Conservation (phyloP, 2,888 invertebrate species). For the Orchesella flavescens region DNA sequence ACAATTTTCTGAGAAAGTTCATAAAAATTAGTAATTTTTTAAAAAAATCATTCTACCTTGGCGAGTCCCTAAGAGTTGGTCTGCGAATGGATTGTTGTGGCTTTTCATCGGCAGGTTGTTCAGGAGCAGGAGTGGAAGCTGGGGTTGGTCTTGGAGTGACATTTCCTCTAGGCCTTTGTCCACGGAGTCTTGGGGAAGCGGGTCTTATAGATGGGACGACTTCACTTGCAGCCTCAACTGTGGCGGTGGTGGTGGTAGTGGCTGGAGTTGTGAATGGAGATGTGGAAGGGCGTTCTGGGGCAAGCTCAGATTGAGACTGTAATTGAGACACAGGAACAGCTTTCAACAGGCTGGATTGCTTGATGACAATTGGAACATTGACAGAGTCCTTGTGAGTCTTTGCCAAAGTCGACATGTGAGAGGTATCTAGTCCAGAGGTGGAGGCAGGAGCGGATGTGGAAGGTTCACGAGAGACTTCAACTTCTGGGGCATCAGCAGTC, state of each 20-base stretch:
- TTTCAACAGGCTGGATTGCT: conserved; percentile 67
- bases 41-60: conserved; percentile 26
- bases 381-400: conserved; percentile 66
- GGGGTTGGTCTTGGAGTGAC: conserved; percentile 47
- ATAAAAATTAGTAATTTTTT: neutral
- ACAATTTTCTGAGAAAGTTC: conserved; percentile 1
- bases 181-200: conserved; percentile 48
- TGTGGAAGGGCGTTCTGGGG: conserved; percentile 29
- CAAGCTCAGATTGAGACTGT: conserved; percentile 22
- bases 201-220: conserved; percentile 7
- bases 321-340: conserved; percentile 64
- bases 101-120: conserved; percentile 49
- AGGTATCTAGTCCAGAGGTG: conserved; percentile 37
- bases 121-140: conserved; percentile 21
- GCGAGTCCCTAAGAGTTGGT: conserved; percentile 31
- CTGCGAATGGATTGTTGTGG: conserved; percentile 20
- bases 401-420: conserved; percentile 58
- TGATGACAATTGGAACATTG: conserved; percentile 68
- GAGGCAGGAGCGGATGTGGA: conserved; percentile 48
- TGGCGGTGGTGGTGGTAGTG: conserved; percentile 50
- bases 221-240: conserved; percentile 45
- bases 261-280: conserved; percentile 44
- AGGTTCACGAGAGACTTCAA: conserved; percentile 26
- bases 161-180: conserved; percentile 52
- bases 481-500: conserved; percentile 37